A percentile compares a stretch with the other conserved stretches of the same genome.
Evolutionary conservation across 1,140 invertebrate genomes (phyloP).

Genomic region (Bilobella aurantiaca): DNA sequence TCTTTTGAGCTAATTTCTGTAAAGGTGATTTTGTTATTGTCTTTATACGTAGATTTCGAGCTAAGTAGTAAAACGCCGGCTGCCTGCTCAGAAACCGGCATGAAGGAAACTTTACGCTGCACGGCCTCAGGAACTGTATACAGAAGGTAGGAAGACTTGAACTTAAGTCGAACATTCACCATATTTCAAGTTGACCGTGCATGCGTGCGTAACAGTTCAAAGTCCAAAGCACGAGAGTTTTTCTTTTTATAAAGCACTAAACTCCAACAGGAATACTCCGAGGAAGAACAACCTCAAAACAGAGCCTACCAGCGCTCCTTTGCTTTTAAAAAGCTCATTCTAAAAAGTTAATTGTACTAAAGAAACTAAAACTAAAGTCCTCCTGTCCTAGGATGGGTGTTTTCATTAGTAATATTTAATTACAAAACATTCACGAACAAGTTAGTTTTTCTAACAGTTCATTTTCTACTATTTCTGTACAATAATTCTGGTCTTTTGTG

Average conservation of each 20-base stretch:
- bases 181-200: no score
- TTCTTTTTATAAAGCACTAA: no score
- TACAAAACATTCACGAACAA: no score
- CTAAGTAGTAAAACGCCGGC: conserved; percentile 57
- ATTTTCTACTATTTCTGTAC: conserved; percentile 4
- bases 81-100: conserved; percentile 57
- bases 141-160: conserved; percentile 51
- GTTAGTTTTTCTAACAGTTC: conserved; percentile 9
- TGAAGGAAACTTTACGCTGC: conserved; percentile 59
- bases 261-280: no score
- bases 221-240: no score
- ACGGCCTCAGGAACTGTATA: conserved; percentile 56
- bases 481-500: conserved; percentile 18
- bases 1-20: neutral
- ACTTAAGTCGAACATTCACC: no score
- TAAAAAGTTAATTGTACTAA: no score
- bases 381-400: neutral
- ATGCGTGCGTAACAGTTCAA: neutral
- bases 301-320: no score
- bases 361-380: no score
- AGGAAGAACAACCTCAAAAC: no score
- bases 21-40: conserved; percentile 23
- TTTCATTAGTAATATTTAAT: no score
- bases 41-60: conserved; percentile 51
- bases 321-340: no score